Base-by-base conservation (phyloP, 2,888 invertebrate genomes). In the Pristionchus fissidentatus region DNA sequence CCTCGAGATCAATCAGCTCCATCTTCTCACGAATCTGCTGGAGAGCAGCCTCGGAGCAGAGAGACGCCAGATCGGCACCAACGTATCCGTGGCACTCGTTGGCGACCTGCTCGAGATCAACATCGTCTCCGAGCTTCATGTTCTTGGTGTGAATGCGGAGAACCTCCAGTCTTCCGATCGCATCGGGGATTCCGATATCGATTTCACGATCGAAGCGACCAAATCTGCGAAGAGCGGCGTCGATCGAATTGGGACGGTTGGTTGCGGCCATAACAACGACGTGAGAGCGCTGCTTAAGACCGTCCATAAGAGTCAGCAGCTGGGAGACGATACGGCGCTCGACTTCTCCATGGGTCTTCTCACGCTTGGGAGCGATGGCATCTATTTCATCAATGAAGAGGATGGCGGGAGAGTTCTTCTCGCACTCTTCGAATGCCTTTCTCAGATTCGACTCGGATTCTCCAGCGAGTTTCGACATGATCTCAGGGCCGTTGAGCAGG, bases 181-280 rank as follows among this genome's bases (percentile, higher is more conserved):
- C 97, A 94, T 99, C 99, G 0, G 99, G 99, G 90, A 99, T 99
- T 84, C 99, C 99, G 93, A 99, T 99, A 93, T 99, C 99, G 88
- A 99, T 98, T 94, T 99, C 99, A 38, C 98, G 95, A 94, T 99
- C 98, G 93, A 99, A 99, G 83, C 98, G 95, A 73, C 98, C 98
- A 93, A 98, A 99, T 85, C 98, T 96, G 93, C 99, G 95, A 83
- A 99, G 94, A 78, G 99, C 99, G 43, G 97, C 95, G 94, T 99
- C 99, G 93, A 99, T 97, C 43, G 98, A 98, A 94, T 99, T 99
- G 4, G 99, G 99, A 83, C 98, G 95, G 94, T 99, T 99, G 1
- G 99, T 99, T 57, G 99, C 99, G 82, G 99, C 99, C 97, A 99
- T 99, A 4, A 99, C 98, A 92, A 99, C 98, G 86, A 99, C 97